Conservation (phyloP, 2,888 invertebrate genomes). For the Bruchidius siliquastri region DNA sequence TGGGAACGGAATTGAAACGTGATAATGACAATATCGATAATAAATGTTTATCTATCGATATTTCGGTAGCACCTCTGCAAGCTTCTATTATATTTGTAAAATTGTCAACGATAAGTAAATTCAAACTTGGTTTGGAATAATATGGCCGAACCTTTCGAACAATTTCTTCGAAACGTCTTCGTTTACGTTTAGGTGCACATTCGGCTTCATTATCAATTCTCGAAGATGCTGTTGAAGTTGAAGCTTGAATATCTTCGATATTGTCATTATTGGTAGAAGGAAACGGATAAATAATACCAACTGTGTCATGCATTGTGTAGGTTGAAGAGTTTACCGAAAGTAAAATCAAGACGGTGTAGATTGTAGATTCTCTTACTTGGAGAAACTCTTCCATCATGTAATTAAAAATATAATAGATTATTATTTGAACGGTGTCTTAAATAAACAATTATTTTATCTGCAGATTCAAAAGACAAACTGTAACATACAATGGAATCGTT, state of each 20-base stretch:
- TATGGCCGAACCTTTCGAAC: conserved; percentile 8
- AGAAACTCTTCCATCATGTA: no score
- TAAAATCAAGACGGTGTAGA: conserved; percentile 14
- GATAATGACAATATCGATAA: conserved; percentile 25
- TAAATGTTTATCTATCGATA: conserved; percentile 29
- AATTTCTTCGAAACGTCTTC: conserved; percentile 12
- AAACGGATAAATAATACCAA: conserved; percentile 20
- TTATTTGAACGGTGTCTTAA: no score
- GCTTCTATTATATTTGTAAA: conserved; percentile 3
- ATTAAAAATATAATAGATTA: no score
- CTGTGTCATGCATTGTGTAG: conserved; percentile 30
- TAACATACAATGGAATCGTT: no score
- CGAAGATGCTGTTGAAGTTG: conserved; percentile 6
- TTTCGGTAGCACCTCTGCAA: conserved; percentile 12
- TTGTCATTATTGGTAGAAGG: conserved; percentile 16
- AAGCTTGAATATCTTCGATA: conserved; percentile 16
- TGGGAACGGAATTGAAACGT: conserved; percentile 23
- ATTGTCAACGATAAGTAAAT: conserved; percentile 6
- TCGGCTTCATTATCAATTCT: conserved; percentile 2
- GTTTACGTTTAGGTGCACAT: conserved; percentile 8
- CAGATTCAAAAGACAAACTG: no score
- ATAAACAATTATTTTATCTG: no score
- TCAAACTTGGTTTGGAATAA: conserved; percentile 12
- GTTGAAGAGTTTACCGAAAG: conserved; percentile 28
- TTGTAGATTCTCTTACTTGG: no score